These are phyloP conservation scores for Emesis russula DNA, from an alignment of 2,888 invertebrate genomes.

Conservation along the genomic window DNA sequence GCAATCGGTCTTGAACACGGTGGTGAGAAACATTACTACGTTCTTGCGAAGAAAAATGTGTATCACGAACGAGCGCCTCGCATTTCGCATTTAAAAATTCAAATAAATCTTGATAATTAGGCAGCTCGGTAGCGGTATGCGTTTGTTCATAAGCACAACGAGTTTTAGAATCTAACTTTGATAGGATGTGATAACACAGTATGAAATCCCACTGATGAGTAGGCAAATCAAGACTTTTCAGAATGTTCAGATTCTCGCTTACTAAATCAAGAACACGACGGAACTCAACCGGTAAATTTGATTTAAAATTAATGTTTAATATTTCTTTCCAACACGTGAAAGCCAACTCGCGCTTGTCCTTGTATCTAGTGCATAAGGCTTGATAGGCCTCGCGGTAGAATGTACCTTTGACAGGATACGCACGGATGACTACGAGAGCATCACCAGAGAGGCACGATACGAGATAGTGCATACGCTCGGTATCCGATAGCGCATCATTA, in stretches of 20 bases:
- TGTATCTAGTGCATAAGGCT: not conserved
- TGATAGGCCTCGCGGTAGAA: too few species aligned
- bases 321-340: slow-evolving; percentile 64
- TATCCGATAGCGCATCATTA: too few species aligned
- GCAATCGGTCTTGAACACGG: too few species aligned
- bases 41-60: slow-evolving; percentile 17
- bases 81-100: slow-evolving; percentile 25
- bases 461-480: too few species aligned
- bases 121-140: not conserved
- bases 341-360: slow-evolving; percentile 50
- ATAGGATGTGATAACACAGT: slow-evolving; percentile 45
- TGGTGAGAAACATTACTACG: not conserved
- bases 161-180: slow-evolving; percentile 51
- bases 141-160: slow-evolving; percentile 55
- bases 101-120: not conserved
- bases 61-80: slow-evolving; percentile 42
- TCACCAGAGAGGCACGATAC: too few species aligned
- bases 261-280: slow-evolving; percentile 36
- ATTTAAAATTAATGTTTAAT: slow-evolving; percentile 52
- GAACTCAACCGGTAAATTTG: slow-evolving; percentile 40
- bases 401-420: too few species aligned
- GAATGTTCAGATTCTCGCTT: slow-evolving; percentile 65
- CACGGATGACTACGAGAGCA: too few species aligned
- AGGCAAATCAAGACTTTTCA: slow-evolving; percentile 48
- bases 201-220: slow-evolving; percentile 53